These are phyloP conservation scores for Glossophaga mutica DNA, from an alignment of 2,797 vertebrate species.

Conservation along the genomic window DNA sequence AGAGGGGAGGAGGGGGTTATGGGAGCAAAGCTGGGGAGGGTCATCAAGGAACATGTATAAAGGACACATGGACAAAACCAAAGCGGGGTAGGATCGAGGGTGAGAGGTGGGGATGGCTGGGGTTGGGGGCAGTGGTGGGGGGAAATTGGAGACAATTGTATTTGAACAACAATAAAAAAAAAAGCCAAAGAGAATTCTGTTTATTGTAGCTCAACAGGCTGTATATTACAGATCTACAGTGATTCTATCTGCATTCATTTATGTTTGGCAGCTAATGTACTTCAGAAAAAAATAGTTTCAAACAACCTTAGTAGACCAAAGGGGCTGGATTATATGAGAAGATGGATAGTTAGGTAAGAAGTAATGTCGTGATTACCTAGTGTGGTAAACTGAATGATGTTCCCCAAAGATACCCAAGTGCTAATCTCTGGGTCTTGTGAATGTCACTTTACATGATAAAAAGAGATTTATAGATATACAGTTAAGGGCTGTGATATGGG, in stretches of 20 bases:
- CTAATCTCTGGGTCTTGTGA: neutral
- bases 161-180: neutral
- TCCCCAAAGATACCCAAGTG: neutral
- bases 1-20: too few species aligned
- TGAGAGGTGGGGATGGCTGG: too few species aligned
- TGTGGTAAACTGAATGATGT: neutral
- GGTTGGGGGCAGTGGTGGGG: too few species aligned
- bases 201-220: neutral
- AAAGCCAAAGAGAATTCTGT: neutral
- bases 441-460: neutral
- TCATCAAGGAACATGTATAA: too few species aligned
- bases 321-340: neutral
- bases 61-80: too few species aligned
- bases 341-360: neutral
- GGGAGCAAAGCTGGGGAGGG: too few species aligned
- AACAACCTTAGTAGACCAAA: neutral
- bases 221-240: neutral
- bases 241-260: constrained; percentile 1
- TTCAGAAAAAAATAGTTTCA: neutral
- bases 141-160: too few species aligned
- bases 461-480: neutral
- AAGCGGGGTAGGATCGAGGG: too few species aligned
- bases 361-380: neutral
- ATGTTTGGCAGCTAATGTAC: neutral
- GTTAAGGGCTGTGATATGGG: neutral